Evolutionary conservation across 53 echinoderm and acorn worm genomes (phyloP).

Genomic region (Luidia sarsii): DNA sequence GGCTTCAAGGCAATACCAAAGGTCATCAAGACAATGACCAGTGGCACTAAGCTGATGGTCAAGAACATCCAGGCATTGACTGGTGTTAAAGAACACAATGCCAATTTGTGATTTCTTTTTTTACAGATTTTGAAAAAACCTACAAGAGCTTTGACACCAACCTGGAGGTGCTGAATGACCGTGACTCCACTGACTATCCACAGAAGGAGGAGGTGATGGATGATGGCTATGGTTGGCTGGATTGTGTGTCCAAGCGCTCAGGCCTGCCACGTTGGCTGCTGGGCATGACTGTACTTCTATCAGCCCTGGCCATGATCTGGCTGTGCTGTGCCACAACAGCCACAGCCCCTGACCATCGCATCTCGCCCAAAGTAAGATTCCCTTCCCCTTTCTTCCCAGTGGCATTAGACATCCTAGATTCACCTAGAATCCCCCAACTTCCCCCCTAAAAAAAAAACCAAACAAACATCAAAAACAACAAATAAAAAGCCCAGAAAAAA

Average conservation of each 20-base stretch:
- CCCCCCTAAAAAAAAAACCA: too few species aligned
- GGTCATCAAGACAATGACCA: too few species aligned
- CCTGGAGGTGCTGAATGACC: constrained; percentile 75
- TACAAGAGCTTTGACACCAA: constrained; percentile 71
- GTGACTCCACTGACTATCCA: constrained; percentile 59
- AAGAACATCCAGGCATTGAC: too few species aligned
- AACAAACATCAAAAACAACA: too few species aligned
- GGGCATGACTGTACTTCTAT: constrained; percentile 84
- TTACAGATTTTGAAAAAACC: constrained; percentile 61
- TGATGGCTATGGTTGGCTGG: constrained; percentile 81
- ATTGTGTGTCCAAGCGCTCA: constrained; percentile 92
- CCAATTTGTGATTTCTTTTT: neutral
- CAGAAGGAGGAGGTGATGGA: constrained; percentile 48
- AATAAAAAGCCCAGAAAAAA: too few species aligned
- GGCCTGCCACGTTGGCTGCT: constrained; percentile 95
- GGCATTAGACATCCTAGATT: too few species aligned
- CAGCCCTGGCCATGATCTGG: constrained; percentile 92
- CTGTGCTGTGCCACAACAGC: constrained; percentile 92
- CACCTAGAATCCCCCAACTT: too few species aligned
- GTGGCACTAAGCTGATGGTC: too few species aligned
- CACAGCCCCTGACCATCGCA: constrained; percentile 82
- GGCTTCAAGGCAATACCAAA: too few species aligned
- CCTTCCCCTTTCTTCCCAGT: too few species aligned
- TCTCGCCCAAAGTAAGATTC: constrained; percentile 71
- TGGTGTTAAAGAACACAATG: neutral